These are phyloP conservation scores for Megamerina dolium DNA, from an alignment of 2,888 invertebrate genomes.

Conservation along the genomic window DNA sequence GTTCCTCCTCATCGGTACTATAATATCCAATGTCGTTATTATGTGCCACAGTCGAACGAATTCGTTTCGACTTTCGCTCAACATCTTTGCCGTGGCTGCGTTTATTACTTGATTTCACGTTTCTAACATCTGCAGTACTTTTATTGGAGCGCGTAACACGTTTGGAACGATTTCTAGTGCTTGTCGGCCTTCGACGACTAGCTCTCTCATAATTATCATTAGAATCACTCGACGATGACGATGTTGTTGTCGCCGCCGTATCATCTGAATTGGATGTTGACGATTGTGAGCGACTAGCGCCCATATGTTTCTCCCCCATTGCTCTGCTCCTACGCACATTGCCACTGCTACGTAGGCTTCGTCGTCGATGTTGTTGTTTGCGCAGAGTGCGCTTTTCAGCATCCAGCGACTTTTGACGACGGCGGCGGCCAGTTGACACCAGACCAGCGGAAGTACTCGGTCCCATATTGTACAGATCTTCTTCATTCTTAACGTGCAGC, in stretches of 20 bases:
- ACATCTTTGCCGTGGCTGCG: neutral
- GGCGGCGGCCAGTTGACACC: conserved; percentile 30
- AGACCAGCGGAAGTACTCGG: conserved; percentile 40
- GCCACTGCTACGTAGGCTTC: neutral
- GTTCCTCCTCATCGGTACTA: neutral
- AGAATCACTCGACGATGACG: conserved; percentile 4
- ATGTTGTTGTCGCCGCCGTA: too few relatives aligned
- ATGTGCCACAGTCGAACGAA: neutral
- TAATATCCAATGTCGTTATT: neutral
- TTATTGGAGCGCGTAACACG: neutral
- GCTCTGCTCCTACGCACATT: conserved; percentile 15
- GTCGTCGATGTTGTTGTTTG: conserved; percentile 3
- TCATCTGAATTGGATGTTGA: conserved; percentile 2
- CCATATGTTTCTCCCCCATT: too few relatives aligned
- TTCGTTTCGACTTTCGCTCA: neutral
- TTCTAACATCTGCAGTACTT: neutral
- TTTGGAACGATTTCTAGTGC: neutral
- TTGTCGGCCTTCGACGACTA: neutral
- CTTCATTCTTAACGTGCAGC: conserved; percentile 17
- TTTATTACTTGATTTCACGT: too few relatives aligned
- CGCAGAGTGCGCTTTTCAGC: conserved; percentile 8
- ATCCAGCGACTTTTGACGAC: conserved; percentile 21
- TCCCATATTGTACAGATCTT: conserved; percentile 36
- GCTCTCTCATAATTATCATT: conserved; percentile 7
- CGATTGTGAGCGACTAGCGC: neutral